These are phyloP conservation scores for Botrylloides violaceus DNA, from an alignment of 23 tunicate genomes.

Conservation along the genomic window DNA sequence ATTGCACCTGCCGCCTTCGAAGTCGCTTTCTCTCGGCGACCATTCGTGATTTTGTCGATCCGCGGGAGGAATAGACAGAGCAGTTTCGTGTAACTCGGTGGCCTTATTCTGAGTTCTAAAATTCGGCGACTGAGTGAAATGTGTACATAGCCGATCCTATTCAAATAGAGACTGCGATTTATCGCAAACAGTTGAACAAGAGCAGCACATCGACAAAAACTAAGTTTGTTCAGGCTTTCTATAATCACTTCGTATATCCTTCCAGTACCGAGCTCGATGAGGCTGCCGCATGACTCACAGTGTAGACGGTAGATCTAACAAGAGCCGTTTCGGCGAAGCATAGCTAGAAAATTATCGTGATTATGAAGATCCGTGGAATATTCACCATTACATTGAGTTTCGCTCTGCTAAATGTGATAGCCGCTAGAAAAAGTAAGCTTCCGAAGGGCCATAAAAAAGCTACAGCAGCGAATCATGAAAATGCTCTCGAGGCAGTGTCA, in stretches of 20 bases:
- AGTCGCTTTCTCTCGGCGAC: background rate
- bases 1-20: background rate
- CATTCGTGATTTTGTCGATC: background rate
- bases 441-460: background rate
- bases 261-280: background rate
- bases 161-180: background rate
- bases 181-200: background rate
- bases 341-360: background rate
- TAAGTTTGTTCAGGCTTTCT: background rate
- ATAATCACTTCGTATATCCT: background rate
- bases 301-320: background rate
- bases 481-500: background rate
- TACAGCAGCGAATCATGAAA: background rate
- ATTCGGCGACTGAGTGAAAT: background rate
- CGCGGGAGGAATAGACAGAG: background rate
- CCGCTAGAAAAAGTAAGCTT: background rate
- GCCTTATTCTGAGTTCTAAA: background rate
- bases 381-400: background rate
- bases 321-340: background rate
- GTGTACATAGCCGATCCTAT: background rate
- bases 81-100: background rate
- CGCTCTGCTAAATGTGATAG: background rate
- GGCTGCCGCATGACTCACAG: background rate
- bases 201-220: background rate
- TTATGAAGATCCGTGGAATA: background rate